Conservation (phyloP, 2,797 vertebrate genomes). For the Holocentrus rufus region DNA sequence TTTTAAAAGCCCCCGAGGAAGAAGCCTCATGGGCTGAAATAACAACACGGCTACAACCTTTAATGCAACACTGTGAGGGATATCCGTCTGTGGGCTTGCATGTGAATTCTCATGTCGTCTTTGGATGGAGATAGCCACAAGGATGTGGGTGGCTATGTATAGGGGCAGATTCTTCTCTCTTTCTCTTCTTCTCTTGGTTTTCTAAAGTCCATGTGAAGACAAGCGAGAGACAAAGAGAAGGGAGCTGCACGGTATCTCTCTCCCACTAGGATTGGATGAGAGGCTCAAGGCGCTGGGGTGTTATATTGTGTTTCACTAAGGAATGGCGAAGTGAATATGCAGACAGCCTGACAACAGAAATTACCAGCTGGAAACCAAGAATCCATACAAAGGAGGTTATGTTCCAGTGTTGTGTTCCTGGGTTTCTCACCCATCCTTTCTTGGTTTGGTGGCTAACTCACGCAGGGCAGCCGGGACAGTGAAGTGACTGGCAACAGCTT, state of each 20-base stretch:
- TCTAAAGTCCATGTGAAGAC: conserved; percentile 48
- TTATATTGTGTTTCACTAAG: conserved; percentile 61
- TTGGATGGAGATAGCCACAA: conserved; percentile 65
- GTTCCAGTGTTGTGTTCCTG: conserved; percentile 22
- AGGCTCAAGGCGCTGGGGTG: conserved; percentile 43
- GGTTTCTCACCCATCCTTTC: conserved; percentile 40
- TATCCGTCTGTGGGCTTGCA: conserved; percentile 72
- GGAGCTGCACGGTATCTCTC: conserved; percentile 47
- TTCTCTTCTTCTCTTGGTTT: conserved; percentile 41
- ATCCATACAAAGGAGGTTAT: neutral
- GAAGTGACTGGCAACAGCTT: conserved; percentile 55
- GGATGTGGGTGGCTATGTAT: conserved; percentile 78
- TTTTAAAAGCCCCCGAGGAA: conserved; percentile 61
- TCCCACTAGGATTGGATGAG: conserved; percentile 37
- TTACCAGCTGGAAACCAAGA: conserved; percentile 50
- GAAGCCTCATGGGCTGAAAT: conserved; percentile 52
- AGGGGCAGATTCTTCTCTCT: conserved; percentile 73
- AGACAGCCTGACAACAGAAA: conserved; percentile 59
- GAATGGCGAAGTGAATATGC: conserved; percentile 49
- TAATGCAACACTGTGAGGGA: conserved; percentile 72
- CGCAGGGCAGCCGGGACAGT: conserved; percentile 42
- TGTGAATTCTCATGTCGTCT: conserved; percentile 62
- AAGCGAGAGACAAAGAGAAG: conserved; percentile 31
- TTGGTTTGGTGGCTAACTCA: conserved; percentile 45
- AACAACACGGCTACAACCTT: conserved; percentile 62